Evolutionary conservation across 30 jellyfish, hydroid and myxozoan genomes (phyloP), one percentile per base, ranked within the genome.

Genomic region (Catostylus mosaicus): DNA sequence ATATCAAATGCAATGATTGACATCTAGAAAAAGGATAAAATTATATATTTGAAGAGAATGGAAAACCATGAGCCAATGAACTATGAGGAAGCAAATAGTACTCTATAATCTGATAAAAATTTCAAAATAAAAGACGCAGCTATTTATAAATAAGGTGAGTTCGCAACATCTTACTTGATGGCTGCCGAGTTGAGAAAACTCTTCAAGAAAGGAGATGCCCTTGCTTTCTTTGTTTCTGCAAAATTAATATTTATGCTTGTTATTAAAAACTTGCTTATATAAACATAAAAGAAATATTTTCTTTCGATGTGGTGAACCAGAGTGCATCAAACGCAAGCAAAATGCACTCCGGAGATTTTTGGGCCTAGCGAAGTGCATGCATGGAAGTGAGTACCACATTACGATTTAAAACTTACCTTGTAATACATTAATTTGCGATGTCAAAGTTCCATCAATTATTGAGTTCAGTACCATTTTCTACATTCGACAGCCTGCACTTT

Each of bases 1-100:
- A 47, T 1, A 74, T 23, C 27, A 74, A 74, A 74, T 74, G 85
- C 5, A 66, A 30, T 66, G 57, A 30, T 19, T 32, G 57, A 33
- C 7, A 30, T 33, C 78, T 66, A 57, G 19, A 66, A 66, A 19
- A 30, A 66, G 1, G 67, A 16, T 7, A n/a, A 16, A 4, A 24
- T 52, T 24, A 52, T 52, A 4, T 24, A 40, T 40, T 7, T 40
- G 12, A 40, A 40, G 7, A 40, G 14, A 40, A 40, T 40, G 54
- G 14, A 5, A 7, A 40, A 7, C 54, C 7, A 5, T 5, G 12
- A 40, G 54, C 7, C 54, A 40, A 14, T 5, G 14, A 40, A 40
- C 14, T 40, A 14, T 5, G 14, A 40, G 12, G 14, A 40, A 40
- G 54, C 54, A 40, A 40, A 40, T 40, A 14, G 14, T 5, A 5